Evolutionary conservation across 2,797 vertebrate species (phyloP).

Genomic region (Hypotaenidia okinawae): DNA sequence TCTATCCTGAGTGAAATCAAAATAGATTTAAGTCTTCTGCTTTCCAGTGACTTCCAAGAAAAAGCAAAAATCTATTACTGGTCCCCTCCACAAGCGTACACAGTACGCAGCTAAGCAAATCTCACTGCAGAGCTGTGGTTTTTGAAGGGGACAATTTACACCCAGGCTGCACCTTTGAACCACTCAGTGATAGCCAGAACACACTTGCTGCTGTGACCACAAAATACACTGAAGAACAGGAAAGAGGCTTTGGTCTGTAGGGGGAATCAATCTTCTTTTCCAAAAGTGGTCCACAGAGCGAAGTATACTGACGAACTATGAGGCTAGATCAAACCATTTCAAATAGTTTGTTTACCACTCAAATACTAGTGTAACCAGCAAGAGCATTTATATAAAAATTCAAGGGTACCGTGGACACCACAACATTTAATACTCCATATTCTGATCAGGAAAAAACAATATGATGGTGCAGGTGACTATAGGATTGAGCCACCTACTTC

Average conservation of each 20-base stretch:
- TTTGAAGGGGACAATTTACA: neutral
- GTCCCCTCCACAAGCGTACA: neutral
- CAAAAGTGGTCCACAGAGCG: neutral
- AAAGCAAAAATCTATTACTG: conserved; percentile 11
- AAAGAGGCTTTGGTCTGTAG: neutral
- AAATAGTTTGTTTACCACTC: neutral
- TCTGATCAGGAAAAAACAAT: neutral
- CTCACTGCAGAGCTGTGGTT: neutral
- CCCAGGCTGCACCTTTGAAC: neutral
- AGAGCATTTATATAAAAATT: neutral
- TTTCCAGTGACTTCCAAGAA: conserved; percentile 29
- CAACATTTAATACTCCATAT: neutral
- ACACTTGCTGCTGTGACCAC: neutral
- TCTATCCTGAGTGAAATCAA: conserved; percentile 28
- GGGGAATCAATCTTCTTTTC: neutral
- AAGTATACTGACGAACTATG: neutral
- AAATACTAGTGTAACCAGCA: neutral
- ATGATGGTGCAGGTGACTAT: neutral
- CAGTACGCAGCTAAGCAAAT: neutral
- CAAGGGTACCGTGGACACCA: neutral
- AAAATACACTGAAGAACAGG: neutral
- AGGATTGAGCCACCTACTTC: neutral
- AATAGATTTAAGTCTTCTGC: conserved; percentile 23
- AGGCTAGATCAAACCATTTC: neutral
- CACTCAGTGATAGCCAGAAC: neutral